phyloP scores from a whole-genome alignment of 2,113 vertebrate species.

The Spea bombifrons region DNA sequence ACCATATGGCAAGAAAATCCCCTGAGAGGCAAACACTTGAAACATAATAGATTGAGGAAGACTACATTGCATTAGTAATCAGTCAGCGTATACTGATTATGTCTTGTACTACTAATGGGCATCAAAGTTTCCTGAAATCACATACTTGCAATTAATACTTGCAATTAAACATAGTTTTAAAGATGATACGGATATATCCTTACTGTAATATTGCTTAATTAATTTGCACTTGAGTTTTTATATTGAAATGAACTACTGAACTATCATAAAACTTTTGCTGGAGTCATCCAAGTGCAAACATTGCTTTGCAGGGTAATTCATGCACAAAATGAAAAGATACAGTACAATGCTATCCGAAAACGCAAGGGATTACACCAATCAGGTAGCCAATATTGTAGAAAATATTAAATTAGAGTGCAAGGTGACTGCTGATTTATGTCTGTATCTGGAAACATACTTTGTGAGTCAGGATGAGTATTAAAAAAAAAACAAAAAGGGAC shows the following conservation, averaged over 20 bases:
- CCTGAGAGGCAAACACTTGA: conserved; percentile 31
- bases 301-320: conserved; percentile 42
- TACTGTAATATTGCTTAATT: conserved; percentile 31
- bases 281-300: conserved; percentile 29
- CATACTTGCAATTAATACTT: conserved; percentile 35
- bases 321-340: conserved; percentile 45
- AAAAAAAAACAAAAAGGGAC: not conserved
- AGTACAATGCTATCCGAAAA: conserved; percentile 39
- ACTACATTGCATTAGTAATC: conserved; percentile 28
- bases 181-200: conserved; percentile 19
- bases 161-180: conserved; percentile 33
- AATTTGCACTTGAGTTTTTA: conserved; percentile 27
- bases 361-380: conserved; percentile 31
- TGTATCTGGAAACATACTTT: conserved; percentile 4
- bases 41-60: conserved; percentile 22
- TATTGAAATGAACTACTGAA: conserved; percentile 29
- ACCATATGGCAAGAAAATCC: conserved; percentile 24
- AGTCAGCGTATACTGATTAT: conserved; percentile 8
- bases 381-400: conserved; percentile 30
- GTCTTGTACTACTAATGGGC: conserved; percentile 15
- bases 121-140: conserved; percentile 21
- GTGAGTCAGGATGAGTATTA: conserved; percentile 23
- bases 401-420: conserved; percentile 36
- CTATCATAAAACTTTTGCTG: conserved; percentile 35
- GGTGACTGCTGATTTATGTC: conserved; percentile 39